Base-by-base conservation (phyloP, 2,797 vertebrate species). In the Lutjanus campechanus region DNA sequence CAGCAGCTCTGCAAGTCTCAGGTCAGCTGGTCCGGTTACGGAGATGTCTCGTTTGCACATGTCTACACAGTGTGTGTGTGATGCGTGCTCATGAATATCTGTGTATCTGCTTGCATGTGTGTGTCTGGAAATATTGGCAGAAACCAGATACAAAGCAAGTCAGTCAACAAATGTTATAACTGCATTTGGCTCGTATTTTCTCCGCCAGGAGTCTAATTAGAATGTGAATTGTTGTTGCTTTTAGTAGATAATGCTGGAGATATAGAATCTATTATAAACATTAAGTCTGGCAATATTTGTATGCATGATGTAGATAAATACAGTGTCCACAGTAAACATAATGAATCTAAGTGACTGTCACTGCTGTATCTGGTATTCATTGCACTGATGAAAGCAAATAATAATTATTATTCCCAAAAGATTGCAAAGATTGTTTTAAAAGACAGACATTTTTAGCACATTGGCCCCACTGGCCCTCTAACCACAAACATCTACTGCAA, bases 21-120 rank as follows among this genome's bases (percentile, higher is more conserved):
- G 91, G 93, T 92, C 92, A 92, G 90, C 88, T 85, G 89, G 85
- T 92, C 85, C 44, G 66, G 82, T 86, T 87, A 85, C 83, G 79
- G 72, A 90, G 91, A 90, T 77, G 82, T 89, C 87, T 90, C 83
- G 58, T 80, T 86, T 86, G 76, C 83, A 85, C 84, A 83, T 85
- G 84, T 91, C 78, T 81, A 77, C 63, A 68, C 44, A 49, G 60
- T 54, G 60, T 69, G 74, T 70, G 74, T 69, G 70, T 41, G 72
- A 73, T 59, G 59, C 41, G n/a, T 56, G 54, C 72, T 81, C 41
- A 69, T 76, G 76, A 83, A 82, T 85, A 46, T 73, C 66, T 78
- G 76, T 59, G 76, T 70, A 10, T 62, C 22, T 59, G 47, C 36
- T 17, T 36, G 20, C 43, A 19, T 19, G 5, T 58, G n/a, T 56